Conservation (phyloP, 2,888 invertebrate species). For the Mellilla xanthometata region DNA sequence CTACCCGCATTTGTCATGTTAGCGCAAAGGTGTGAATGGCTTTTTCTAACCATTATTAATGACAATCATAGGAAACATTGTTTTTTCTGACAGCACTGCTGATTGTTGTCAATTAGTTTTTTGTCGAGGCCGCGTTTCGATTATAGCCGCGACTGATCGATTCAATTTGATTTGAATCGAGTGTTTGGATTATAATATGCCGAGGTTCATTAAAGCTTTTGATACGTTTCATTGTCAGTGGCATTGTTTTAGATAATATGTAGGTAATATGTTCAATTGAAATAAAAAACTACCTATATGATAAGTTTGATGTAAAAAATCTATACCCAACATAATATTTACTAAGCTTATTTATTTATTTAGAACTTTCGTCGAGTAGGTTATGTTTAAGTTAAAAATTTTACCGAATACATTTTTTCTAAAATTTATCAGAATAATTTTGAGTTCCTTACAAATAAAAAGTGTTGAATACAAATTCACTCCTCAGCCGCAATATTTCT, state of each 20-base stretch:
- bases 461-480: too few species aligned
- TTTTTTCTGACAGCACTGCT: slow-evolving; percentile 75
- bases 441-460: too few species aligned
- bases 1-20: slow-evolving; percentile 79
- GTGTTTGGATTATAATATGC: slow-evolving; percentile 76
- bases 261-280: too few species aligned
- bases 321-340: too few species aligned
- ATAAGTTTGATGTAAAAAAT: too few species aligned
- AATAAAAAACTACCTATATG: too few species aligned
- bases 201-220: slow-evolving; percentile 64
- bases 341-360: too few species aligned
- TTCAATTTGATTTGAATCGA: slow-evolving; percentile 69
- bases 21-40: slow-evolving; percentile 80
- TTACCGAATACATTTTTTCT: too few species aligned
- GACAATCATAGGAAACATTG: slow-evolving; percentile 80
- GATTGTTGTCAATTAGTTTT: slow-evolving; percentile 81
- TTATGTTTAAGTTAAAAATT: too few species aligned
- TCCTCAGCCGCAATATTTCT: too few species aligned
- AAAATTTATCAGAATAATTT: too few species aligned
- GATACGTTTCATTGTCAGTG: slow-evolving; percentile 48
- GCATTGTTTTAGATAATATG: slow-evolving; percentile 15
- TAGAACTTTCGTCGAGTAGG: too few species aligned
- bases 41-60: slow-evolving; percentile 79
- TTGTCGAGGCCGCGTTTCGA: slow-evolving; percentile 61
- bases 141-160: slow-evolving; percentile 71